A percentile compares a stretch with the other conserved stretches of the same genome.
phyloP scores from a whole-genome alignment of 2,113 vertebrate species.

The Strix aluco region DNA sequence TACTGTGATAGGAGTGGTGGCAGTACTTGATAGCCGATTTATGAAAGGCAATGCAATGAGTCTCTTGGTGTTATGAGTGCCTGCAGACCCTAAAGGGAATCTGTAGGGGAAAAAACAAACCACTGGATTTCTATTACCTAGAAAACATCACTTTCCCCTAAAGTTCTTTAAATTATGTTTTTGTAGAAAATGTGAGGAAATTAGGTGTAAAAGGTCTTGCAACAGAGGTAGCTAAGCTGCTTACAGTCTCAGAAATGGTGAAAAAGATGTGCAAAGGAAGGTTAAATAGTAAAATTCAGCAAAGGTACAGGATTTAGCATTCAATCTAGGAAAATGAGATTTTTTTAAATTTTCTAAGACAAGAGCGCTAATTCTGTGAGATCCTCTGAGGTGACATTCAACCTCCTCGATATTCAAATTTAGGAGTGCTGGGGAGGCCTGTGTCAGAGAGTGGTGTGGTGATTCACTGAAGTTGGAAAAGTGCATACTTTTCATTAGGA shows the following conservation, averaged over 20 bases:
- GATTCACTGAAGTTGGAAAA: not conserved
- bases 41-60: not conserved
- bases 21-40: not conserved
- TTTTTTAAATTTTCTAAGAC: not conserved
- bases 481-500: not conserved
- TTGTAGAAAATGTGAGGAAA: not conserved
- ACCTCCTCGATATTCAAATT: not conserved
- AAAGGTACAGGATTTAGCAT: not conserved
- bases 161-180: not conserved
- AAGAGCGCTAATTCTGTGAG: not conserved
- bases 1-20: not conserved
- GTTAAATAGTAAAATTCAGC: not conserved
- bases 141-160: not conserved
- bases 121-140: not conserved
- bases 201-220: not conserved
- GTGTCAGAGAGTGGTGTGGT: not conserved
- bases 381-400: not conserved
- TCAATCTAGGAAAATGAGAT: not conserved
- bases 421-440: not conserved
- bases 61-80: not conserved
- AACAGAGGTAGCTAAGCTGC: not conserved
- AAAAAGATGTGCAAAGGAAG: not conserved
- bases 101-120: not conserved
- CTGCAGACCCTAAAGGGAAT: slow-evolving; percentile 5
- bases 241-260: not conserved